phyloP scores from a whole-genome alignment of 2,797 vertebrate species.

The Lagocephalus sceleratus region DNA sequence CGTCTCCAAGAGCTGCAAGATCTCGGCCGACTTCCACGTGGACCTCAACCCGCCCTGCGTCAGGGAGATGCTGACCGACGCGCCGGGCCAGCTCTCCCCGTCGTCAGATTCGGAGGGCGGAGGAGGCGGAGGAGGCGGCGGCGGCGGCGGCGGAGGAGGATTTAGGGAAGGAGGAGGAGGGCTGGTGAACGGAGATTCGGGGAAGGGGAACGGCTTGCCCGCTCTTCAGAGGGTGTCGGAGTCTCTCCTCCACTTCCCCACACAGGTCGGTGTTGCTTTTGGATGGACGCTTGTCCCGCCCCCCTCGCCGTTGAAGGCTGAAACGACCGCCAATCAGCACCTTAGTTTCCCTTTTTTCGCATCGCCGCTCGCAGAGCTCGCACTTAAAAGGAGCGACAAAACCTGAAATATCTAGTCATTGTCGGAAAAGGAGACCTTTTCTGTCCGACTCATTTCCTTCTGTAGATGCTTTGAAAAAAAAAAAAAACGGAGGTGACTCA shows the following conservation, averaged over 20 bases:
- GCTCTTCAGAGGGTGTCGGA: conserved; percentile 81
- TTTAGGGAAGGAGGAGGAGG: conserved; percentile 17
- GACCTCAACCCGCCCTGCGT: conserved; percentile 88
- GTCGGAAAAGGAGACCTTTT: too few relatives aligned
- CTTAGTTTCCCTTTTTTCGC: not conserved
- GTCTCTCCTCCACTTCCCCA: conserved; percentile 81
- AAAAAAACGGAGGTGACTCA: not conserved
- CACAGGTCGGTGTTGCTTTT: conserved; percentile 71
- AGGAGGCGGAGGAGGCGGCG: conserved; percentile 48
- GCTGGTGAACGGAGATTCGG: conserved; percentile 50
- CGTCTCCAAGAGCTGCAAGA: conserved; percentile 90
- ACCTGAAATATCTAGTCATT: too few relatives aligned
- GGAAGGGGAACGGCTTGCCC: conserved; percentile 62
- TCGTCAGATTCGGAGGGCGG: conserved; percentile 52
- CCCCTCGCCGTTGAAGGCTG: too few relatives aligned
- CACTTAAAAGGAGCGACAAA: too few relatives aligned
- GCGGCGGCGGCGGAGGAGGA: conserved; percentile 33
- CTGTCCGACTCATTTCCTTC: too few relatives aligned
- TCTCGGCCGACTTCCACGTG: conserved; percentile 94
- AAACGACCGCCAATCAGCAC: too few relatives aligned
- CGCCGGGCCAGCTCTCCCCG: conserved; percentile 35
- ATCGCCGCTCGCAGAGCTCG: not conserved
- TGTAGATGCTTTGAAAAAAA: too few relatives aligned
- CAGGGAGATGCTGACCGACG: conserved; percentile 85
- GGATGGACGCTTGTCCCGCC: too few relatives aligned